phyloP scores from a whole-genome alignment of 2,113 vertebrate species.

The Python bivittatus region DNA sequence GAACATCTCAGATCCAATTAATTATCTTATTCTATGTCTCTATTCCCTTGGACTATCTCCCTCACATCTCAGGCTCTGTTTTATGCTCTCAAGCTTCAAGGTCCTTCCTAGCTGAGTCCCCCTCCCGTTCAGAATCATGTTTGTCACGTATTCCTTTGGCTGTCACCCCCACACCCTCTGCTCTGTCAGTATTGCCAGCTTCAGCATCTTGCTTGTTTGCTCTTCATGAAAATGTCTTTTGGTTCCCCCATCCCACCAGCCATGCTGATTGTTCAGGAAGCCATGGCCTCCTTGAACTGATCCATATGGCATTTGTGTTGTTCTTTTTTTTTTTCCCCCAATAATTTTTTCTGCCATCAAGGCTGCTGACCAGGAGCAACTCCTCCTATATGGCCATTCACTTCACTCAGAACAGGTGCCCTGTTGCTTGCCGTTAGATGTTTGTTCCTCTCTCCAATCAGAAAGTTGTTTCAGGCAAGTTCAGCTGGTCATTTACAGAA shows the following conservation, averaged over 20 bases:
- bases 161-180: conserved; percentile 40
- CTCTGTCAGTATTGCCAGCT: conserved; percentile 24
- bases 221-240: conserved; percentile 24
- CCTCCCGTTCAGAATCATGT: neutral
- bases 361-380: neutral
- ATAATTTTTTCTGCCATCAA: neutral
- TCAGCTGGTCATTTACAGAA: neutral
- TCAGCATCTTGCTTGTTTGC: conserved; percentile 12
- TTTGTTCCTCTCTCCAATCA: neutral
- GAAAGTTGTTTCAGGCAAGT: neutral
- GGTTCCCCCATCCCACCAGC: neutral
- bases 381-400: neutral
- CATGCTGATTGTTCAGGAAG: conserved; percentile 9
- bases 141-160: conserved; percentile 25
- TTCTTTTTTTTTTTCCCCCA: too few relatives aligned
- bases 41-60: neutral
- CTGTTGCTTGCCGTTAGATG: neutral
- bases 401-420: neutral
- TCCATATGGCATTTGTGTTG: conserved; percentile 12
- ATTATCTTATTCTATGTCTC: neutral
- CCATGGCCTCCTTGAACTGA: conserved; percentile 34
- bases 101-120: neutral
- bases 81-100: neutral
- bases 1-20: neutral
- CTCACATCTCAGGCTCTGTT: neutral